A percentile compares a stretch with the other conserved stretches of the same genome.
phyloP scores from a whole-genome alignment of 2,888 invertebrate species.

The Lepas anatifera region DNA sequence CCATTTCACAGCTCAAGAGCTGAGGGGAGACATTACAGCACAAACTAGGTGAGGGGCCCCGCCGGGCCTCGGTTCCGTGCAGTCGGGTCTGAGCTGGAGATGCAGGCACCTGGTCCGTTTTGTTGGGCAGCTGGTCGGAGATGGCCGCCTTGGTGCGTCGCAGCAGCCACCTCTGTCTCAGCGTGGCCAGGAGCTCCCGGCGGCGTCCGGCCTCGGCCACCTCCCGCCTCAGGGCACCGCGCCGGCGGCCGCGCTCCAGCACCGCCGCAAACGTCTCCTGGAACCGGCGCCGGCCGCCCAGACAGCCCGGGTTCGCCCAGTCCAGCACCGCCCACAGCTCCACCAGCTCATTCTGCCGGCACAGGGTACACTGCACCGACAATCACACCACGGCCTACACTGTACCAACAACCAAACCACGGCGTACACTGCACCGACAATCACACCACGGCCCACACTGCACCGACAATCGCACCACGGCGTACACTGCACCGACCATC shows the following conservation, averaged over 20 bases:
- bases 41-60: too few relatives aligned
- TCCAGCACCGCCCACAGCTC: conserved; percentile 16
- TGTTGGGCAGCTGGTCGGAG: background rate
- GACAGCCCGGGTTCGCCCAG: conserved; percentile 18
- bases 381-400: too few relatives aligned
- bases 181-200: conserved; percentile 1
- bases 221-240: conserved; percentile 4
- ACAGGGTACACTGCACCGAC: too few relatives aligned
- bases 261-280: background rate
- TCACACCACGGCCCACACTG: too few relatives aligned
- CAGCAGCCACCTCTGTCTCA: conserved; percentile 12
- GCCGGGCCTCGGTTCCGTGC: too few relatives aligned
- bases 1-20: too few relatives aligned
- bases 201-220: conserved; percentile 13
- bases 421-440: too few relatives aligned
- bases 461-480: too few relatives aligned
- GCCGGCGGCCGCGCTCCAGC: conserved; percentile 13
- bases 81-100: too few relatives aligned
- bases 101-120: background rate
- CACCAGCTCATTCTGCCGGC: conserved; percentile 15
- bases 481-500: too few relatives aligned
- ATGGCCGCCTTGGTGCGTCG: conserved; percentile 10
- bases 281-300: conserved; percentile 12
- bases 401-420: too few relatives aligned
- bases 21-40: too few relatives aligned